A percentile compares a stretch with the other conserved stretches of the same genome.
These are phyloP conservation scores for Tragopan temminckii DNA, from an alignment of 2,797 vertebrate species.

Conservation along the genomic window DNA sequence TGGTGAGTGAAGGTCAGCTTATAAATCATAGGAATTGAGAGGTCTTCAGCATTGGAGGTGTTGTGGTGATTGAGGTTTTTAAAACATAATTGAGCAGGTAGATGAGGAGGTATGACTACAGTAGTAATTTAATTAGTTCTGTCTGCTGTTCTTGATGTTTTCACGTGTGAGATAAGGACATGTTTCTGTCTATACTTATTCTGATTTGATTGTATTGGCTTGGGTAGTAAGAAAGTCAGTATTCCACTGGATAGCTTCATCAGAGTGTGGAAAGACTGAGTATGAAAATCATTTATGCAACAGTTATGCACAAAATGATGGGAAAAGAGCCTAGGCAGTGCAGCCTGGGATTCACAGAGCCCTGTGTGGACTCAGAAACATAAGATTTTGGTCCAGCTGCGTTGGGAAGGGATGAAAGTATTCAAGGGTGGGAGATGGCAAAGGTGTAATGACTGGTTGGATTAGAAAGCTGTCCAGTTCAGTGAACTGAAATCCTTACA, in stretches of 20 bases:
- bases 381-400: fast-evolving
- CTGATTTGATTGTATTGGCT: background rate
- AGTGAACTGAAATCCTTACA: background rate
- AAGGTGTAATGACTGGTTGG: fast-evolving
- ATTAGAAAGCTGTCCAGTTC: background rate
- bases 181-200: background rate
- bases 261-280: background rate
- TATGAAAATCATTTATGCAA: fast-evolving
- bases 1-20: background rate
- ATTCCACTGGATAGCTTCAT: background rate
- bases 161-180: background rate
- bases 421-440: fast-evolving
- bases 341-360: background rate
- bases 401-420: background rate
- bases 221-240: background rate
- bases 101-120: background rate
- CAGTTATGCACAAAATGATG: background rate
- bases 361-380: fast-evolving
- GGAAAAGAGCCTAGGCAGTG: background rate
- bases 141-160: background rate
- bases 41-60: background rate
- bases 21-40: background rate
- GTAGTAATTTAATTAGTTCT: background rate
- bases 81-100: background rate
- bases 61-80: fast-evolving